phyloP scores from a whole-genome alignment of 2,888 invertebrate genomes.

The Eristalinus aeneus region DNA sequence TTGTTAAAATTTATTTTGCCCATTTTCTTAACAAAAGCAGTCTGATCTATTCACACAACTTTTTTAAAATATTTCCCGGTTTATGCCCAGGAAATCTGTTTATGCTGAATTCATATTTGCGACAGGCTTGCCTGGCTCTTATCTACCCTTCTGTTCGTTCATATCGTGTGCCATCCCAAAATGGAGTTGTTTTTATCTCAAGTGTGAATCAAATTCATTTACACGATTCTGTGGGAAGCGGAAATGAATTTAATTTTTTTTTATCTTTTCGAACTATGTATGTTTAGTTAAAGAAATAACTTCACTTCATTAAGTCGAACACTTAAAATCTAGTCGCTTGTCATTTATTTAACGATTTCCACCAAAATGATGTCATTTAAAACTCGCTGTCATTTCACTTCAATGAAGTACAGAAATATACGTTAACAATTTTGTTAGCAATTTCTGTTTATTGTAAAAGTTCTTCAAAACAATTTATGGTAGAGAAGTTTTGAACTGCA shows the following conservation, averaged over 20 bases:
- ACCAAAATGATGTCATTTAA: not conserved
- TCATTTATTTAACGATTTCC: not conserved
- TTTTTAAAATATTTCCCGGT: not conserved
- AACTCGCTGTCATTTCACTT: not conserved
- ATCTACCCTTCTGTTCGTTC: not conserved
- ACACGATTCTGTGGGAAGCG: not conserved
- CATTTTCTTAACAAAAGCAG: too few species aligned
- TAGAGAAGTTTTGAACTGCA: too few species aligned
- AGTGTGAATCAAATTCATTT: not conserved
- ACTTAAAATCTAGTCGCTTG: not conserved
- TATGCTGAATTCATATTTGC: not conserved
- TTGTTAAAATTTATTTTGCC: too few species aligned
- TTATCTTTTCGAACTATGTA: not conserved
- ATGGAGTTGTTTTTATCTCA: slow-evolving; percentile 3
- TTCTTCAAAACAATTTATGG: too few species aligned
- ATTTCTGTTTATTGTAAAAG: too few species aligned
- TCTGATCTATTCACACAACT: not conserved
- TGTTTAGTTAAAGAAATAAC: not conserved
- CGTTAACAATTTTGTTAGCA: too few species aligned
- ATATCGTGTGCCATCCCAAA: not conserved
- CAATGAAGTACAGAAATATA: too few species aligned
- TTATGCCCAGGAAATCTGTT: not conserved
- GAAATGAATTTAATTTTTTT: not conserved
- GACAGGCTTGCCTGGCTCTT: not conserved
- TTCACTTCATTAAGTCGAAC: not conserved